Base-by-base conservation (phyloP, 2,888 invertebrate species). In the Diploptera punctata region DNA sequence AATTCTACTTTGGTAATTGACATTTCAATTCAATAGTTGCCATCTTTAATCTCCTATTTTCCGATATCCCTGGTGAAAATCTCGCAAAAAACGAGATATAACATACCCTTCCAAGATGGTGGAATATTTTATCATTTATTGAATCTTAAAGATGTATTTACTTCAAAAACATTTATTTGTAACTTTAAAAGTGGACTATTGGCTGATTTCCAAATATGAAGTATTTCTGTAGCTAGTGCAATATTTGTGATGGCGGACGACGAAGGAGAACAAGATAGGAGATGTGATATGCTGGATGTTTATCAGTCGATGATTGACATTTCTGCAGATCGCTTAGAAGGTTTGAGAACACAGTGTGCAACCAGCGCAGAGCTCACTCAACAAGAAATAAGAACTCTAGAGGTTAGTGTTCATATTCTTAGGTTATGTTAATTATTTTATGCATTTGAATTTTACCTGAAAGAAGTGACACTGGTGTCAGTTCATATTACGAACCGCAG, bases 281-380 rank as follows among this genome's bases (percentile, higher is more conserved):
- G 87, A 84, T 24, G 24, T 65, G 44, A 44, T 5, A 91, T 90
- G 84, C 88, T 93, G 83, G 90, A 92, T 86, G 82, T 94, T 84
- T 91, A 95, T 69, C 95, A 97, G 89, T 93, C 94, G 80, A 95
- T 98, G 95, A 97, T 98, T 85, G 97, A 97, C 89, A 93, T 96
- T 85, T 96, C 95, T 82, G 95, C 96, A 79, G 93, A 94, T 85
- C 92, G 95, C 84, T 90, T 98, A 80, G 94, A 96, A 84, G 95
- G 96, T 77, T 88, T 98, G 81, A 88, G 98, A 81, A 97, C 97
- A 78, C 93, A 95, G 87, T 98, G 97, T 86, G 93, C 94, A 75
- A 95, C 96, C 74, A 94, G 93, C 84, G 95, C 94, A 77, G 94
- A 95, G 84, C 88, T 98, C 79, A 98, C 97, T 60, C 95, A 97